Evolutionary conservation across 2,797 vertebrate species (phyloP).

Genomic region (Rhinoraja longicauda): DNA sequence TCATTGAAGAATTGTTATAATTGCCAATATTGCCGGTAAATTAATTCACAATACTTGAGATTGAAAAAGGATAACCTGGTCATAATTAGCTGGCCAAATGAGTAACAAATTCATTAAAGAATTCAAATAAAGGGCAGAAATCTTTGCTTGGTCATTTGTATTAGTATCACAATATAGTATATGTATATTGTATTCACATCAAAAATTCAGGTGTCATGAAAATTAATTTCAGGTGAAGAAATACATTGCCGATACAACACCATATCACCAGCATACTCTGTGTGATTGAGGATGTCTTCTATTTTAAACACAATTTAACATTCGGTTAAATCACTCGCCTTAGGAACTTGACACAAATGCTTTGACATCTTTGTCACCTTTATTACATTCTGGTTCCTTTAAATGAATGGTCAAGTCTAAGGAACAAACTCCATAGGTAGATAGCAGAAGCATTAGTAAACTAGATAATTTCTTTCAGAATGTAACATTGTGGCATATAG

Average conservation of each 20-base stretch:
- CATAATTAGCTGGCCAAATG: neutral
- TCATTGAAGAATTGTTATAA: neutral
- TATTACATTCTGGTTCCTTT: neutral
- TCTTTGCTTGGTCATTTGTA: too few relatives aligned
- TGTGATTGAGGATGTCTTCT: neutral
- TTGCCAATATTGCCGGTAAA: neutral
- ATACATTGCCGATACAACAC: too few relatives aligned
- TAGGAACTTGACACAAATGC: neutral
- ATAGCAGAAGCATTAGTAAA: neutral
- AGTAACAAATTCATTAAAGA: neutral
- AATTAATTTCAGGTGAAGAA: too few relatives aligned
- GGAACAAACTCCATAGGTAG: neutral
- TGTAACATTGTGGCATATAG: neutral
- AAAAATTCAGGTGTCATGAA: too few relatives aligned
- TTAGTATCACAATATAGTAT: too few relatives aligned
- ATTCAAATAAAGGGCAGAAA: neutral
- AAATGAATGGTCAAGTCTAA: neutral
- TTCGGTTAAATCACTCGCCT: neutral
- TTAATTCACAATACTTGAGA: neutral
- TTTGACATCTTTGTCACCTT: neutral
- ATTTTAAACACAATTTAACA: neutral
- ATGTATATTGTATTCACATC: too few relatives aligned
- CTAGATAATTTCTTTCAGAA: neutral
- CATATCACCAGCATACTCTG: too few relatives aligned
- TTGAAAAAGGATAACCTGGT: neutral